Conservation (phyloP, 2,888 invertebrate genomes). For the Tillus elongatus region DNA sequence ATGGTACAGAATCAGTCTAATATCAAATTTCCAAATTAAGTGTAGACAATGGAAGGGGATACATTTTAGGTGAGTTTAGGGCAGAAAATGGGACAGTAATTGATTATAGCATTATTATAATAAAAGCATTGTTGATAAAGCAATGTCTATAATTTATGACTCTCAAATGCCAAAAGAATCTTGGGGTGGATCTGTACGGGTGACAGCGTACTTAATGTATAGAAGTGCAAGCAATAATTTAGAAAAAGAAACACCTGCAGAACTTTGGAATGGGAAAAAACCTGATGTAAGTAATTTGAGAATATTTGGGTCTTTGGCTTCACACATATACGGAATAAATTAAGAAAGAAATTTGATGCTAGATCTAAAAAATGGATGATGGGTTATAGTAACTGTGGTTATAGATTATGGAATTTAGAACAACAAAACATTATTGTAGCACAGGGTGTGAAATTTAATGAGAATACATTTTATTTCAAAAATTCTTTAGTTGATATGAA, state of each 20-base stretch:
- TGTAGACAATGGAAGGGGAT: slow-evolving; percentile 5
- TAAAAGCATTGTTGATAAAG: slow-evolving; percentile 18
- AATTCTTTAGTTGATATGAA: slow-evolving; percentile 8
- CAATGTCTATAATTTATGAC: not conserved
- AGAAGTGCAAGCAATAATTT: not conserved
- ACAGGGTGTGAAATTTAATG: slow-evolving; percentile 19
- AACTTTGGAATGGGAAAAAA: not conserved
- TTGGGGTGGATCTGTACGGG: not conserved
- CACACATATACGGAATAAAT: not conserved
- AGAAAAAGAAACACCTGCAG: not conserved
- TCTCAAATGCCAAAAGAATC: not conserved
- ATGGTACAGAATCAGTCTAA: not conserved
- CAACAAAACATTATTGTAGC: slow-evolving; percentile 13
- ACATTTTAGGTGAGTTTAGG: slow-evolving; percentile 24
- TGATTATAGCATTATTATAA: slow-evolving; percentile 32
- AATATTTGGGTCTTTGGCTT: not conserved
- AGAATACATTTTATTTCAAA: slow-evolving; percentile 13
- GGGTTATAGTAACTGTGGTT: slow-evolving; percentile 16
- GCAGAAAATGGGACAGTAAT: slow-evolving; percentile 24
- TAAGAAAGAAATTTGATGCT: slow-evolving; percentile 9
- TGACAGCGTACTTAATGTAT: not conserved
- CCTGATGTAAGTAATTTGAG: not conserved
- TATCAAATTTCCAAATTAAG: slow-evolving; percentile 1
- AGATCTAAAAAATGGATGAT: slow-evolving; percentile 17
- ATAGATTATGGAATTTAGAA: slow-evolving; percentile 16